Evolutionary conservation across 2,113 vertebrate genomes (phyloP), one percentile per base, ranked within the genome.

Genomic region (Catharus minimus): DNA sequence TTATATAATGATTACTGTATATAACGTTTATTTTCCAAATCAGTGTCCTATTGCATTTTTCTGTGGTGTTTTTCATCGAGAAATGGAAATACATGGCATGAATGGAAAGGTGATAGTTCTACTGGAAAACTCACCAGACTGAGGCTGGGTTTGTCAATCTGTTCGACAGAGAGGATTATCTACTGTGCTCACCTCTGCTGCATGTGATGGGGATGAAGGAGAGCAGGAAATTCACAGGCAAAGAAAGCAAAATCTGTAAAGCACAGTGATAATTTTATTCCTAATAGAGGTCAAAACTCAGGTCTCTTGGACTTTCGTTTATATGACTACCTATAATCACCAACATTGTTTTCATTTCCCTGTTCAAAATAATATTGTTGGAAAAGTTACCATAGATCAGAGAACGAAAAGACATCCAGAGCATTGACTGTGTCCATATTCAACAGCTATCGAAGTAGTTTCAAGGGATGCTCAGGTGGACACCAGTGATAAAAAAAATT

Each of bases 401-500:
- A 57, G 60, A 49, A 77, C 11, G 15, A 60, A 79, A 85, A 68
- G 11, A 24, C 4, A 36, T 32, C 10, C 21, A 50, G 18, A 13
- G 0, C 8, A 38, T 57, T 36, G 32, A 61, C 23, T 3, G 13
- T 71, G 12, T 58, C 36, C 0, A 0, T 64, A 9, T 53, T 80
- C 18, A 43, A 21, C 10, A 73, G 28, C 12, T 58, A 46, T 15
- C 62, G 38, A 72, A 62, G 11, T 9, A 69, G 7, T 80, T 90
- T 81, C 38, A 89, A 38, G 39, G 60, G 33, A 77, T 33, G 18
- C 1, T 73, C 26, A 65, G 23, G 7, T 36, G 14, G 11, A 57
- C 32, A 86, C 4, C 7, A 71, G 4, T 21, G 18, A 24, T 10
- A 16, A 75, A 73, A 88, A 78, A 75, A 2, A 39, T 71, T 66